Percentiles rank a stretch among this genome's conserved stretches.
These are phyloP conservation scores for Rutpela maculata DNA, from an alignment of 2,888 invertebrate genomes.

Conservation along the genomic window DNA sequence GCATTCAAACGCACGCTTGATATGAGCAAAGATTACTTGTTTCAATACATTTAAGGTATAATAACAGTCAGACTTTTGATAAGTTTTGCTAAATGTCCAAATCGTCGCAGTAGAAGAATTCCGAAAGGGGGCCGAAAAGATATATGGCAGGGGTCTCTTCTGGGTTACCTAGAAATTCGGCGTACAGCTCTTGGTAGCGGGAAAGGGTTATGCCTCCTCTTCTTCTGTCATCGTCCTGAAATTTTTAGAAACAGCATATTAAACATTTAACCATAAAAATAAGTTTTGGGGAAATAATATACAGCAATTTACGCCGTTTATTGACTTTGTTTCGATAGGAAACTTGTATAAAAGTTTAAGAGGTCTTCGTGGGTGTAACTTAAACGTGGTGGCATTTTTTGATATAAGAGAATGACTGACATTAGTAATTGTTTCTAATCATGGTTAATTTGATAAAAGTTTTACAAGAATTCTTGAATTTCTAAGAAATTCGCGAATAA, in stretches of 20 bases:
- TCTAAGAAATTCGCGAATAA: too few species aligned
- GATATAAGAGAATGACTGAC: too few species aligned
- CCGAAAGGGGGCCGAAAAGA: constrained; percentile 86
- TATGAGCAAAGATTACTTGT: background rate
- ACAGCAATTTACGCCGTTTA: too few species aligned
- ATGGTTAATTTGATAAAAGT: too few species aligned
- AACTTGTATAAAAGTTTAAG: too few species aligned
- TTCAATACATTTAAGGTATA: constrained; percentile 25
- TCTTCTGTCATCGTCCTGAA: constrained; percentile 88
- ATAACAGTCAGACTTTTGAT: constrained; percentile 28
- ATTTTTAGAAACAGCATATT: constrained; percentile 58
- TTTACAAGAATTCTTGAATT: too few species aligned
- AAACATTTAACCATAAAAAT: too few species aligned
- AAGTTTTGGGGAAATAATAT: too few species aligned
- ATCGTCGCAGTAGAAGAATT: constrained; percentile 68
- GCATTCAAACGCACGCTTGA: background rate
- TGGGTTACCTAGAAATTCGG: constrained; percentile 87
- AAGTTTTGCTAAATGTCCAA: constrained; percentile 33
- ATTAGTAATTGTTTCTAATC: too few species aligned
- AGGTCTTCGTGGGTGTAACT: too few species aligned
- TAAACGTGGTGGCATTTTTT: too few species aligned
- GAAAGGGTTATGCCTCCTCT: constrained; percentile 86
- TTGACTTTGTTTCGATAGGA: too few species aligned
- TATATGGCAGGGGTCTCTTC: constrained; percentile 84
- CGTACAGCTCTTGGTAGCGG: constrained; percentile 89